A percentile compares a stretch with the other conserved stretches of the same genome.
Evolutionary conservation across 2,113 vertebrate species (phyloP).

Genomic region (Centropus bengalensis): DNA sequence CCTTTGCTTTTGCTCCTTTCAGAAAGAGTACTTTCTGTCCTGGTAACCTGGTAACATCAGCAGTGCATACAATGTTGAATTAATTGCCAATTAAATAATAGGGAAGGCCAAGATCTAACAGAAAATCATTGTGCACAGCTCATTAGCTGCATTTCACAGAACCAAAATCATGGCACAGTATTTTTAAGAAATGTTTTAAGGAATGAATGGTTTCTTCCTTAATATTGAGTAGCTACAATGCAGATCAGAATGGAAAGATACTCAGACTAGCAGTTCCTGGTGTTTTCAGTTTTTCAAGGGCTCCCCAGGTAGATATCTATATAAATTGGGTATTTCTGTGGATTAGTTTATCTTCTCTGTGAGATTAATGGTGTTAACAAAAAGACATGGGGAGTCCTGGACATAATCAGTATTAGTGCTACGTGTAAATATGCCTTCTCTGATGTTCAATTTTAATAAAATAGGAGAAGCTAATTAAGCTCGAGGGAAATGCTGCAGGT

Average conservation of each 20-base stretch:
- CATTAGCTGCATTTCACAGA: slow-evolving; percentile 52
- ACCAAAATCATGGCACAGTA: fast-evolving
- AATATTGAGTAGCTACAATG: background rate
- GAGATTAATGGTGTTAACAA: background rate
- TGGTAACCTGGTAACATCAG: slow-evolving; percentile 24
- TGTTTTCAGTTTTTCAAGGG: background rate
- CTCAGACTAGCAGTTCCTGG: background rate
- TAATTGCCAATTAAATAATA: slow-evolving; percentile 59
- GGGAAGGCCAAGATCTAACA: slow-evolving; percentile 38
- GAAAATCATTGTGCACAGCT: slow-evolving; percentile 48
- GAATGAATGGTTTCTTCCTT: slow-evolving; percentile 8
- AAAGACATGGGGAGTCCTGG: background rate
- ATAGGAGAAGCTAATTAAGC: background rate
- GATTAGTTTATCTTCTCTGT: background rate
- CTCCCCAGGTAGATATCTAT: background rate
- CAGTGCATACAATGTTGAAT: slow-evolving; percentile 9
- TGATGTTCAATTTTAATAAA: background rate
- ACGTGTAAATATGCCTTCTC: background rate
- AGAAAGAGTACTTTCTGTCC: slow-evolving; percentile 20
- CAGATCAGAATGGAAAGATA: background rate
- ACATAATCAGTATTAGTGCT: background rate
- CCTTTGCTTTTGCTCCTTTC: slow-evolving; percentile 5
- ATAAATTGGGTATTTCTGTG: background rate
- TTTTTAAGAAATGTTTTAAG: slow-evolving; percentile 17
- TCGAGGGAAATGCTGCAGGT: background rate